Conservation (phyloP, 2,113 vertebrate genomes). For the Lanius collurio region DNA sequence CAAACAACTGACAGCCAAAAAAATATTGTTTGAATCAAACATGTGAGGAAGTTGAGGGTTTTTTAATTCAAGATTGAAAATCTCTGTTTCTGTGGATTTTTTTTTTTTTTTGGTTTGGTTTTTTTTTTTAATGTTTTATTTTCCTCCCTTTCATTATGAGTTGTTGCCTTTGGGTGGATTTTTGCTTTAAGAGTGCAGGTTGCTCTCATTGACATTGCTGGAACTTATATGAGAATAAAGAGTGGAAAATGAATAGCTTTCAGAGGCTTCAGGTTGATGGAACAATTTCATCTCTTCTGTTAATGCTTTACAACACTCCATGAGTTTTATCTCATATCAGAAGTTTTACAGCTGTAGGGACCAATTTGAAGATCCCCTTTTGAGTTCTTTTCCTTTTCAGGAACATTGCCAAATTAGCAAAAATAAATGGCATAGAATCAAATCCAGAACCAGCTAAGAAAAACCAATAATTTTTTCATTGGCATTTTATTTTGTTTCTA, state of each 20-base stretch:
- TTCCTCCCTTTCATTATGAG: background rate
- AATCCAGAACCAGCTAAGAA: background rate
- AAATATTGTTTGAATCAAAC: constrained; percentile 25
- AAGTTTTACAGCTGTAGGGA: constrained; percentile 58
- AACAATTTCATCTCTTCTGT: constrained; percentile 45
- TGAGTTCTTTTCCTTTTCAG: background rate
- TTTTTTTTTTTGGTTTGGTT: background rate
- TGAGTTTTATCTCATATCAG: constrained; percentile 55
- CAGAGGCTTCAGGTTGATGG: constrained; percentile 14
- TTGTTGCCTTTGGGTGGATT: constrained; percentile 45
- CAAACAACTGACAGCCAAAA: constrained; percentile 53
- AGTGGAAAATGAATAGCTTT: constrained; percentile 38
- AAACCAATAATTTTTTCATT: background rate
- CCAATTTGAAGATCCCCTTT: background rate
- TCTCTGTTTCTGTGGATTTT: background rate
- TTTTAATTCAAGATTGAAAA: background rate
- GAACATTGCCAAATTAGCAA: background rate
- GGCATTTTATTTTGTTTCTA: background rate
- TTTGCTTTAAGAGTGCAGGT: background rate
- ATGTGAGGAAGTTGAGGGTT: background rate
- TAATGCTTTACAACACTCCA: constrained; percentile 51
- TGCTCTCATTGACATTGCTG: background rate
- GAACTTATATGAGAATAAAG: constrained; percentile 11
- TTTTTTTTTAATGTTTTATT: background rate
- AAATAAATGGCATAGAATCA: background rate